Percentiles rank a stretch among this genome's conserved stretches.
phyloP scores from a whole-genome alignment of 1,140 invertebrate species.

The Drosophila athabasca region DNA sequence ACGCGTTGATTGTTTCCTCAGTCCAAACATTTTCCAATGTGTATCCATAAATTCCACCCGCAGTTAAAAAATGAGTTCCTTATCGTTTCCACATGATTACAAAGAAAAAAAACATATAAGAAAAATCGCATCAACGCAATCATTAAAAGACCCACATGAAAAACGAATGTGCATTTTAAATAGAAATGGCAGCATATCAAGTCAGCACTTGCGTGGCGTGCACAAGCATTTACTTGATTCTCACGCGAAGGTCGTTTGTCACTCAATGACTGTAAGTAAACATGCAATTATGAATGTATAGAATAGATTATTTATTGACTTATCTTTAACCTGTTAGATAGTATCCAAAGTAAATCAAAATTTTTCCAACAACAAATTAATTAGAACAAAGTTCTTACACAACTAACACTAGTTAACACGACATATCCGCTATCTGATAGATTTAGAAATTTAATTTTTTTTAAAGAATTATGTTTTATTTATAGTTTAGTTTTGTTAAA shows the following conservation, averaged over 20 bases:
- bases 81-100: slow-evolving; percentile 65
- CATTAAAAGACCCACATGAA: slow-evolving; percentile 56
- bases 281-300: not conserved
- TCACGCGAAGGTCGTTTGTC: slow-evolving; percentile 88
- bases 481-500: no score
- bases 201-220: slow-evolving; percentile 87
- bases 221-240: slow-evolving; percentile 89
- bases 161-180: slow-evolving; percentile 69
- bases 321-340: no score
- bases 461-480: no score
- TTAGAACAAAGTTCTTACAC: no score
- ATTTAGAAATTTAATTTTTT: no score
- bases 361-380: no score
- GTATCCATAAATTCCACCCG: slow-evolving; percentile 7
- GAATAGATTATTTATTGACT: no score
- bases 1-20: not conserved
- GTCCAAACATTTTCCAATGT: slow-evolving; percentile 19
- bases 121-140: slow-evolving; percentile 63
- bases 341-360: no score
- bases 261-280: slow-evolving; percentile 90
- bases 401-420: no score
- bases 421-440: no score
- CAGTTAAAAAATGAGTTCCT: slow-evolving; percentile 60
- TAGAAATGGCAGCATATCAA: slow-evolving; percentile 77
- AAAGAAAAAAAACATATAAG: slow-evolving; percentile 32